Base-by-base conservation (phyloP, 2,888 invertebrate species). In the Criorhina ranunculi region DNA sequence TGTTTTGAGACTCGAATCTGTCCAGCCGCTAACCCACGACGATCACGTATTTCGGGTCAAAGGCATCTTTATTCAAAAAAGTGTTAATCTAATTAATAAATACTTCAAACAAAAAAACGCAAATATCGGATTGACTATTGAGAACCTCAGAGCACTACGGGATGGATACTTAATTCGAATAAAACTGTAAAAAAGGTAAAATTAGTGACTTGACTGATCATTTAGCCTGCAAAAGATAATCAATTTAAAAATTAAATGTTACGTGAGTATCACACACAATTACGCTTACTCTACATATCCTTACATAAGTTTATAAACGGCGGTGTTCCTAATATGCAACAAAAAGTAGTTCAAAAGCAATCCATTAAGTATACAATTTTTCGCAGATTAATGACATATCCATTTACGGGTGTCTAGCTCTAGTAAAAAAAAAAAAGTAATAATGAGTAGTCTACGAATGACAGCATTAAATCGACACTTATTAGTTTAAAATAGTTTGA, bases 311-410 rank as follows among this genome's bases (percentile, higher is more conserved):
- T 7, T 17, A 11, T 40, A 40, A 31, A 31, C 9, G 19, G 12
- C n/a, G 9, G 35, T 49, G 9, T 53, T 53, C 6, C 9, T 9
- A 37, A 29, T 15, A 35, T 12, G 8, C 2, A 19, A 11, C 15
- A 35, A 12, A 31, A 53, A 33, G 33, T 57, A n/a, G 33, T 69
- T 57, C 19, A 57, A 51, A 55, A 4, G 35, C 9, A 35, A 42
- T 8, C 15, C 24, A 24, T 59, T 15, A 9, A 53, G 11, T 42
- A 40, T 44, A 31, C 4, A 24, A 29, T n/a, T 60, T 49, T 66
- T 51, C 5, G 31, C 24, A 51, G 33, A 59, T 29, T 69, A 69
- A 77, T 77, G 29, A 35, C 17, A 59, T 51, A 33, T 15, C 75
- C 75, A 46, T 55, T 57, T 77, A 51, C 8, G 60, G n/a, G 2